Conservation (phyloP, 2,113 vertebrate species). For the Colius striatus region DNA sequence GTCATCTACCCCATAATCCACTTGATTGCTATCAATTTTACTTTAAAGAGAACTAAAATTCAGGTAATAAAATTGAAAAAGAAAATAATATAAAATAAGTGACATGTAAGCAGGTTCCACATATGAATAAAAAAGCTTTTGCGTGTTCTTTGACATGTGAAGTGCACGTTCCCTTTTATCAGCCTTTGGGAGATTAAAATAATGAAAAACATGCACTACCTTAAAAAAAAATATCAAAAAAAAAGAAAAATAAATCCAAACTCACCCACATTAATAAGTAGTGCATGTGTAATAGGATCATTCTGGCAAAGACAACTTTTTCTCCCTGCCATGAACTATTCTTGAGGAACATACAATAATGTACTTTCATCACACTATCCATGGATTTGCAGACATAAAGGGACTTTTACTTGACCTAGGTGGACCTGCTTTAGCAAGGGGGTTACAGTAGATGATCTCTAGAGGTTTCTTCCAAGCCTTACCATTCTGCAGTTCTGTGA, state of each 20-base stretch:
- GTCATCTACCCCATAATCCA: neutral
- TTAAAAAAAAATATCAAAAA: neutral
- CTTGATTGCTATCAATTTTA: conserved; percentile 49
- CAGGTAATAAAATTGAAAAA: conserved; percentile 48
- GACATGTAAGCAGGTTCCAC: conserved; percentile 24
- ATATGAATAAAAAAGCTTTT: conserved; percentile 6
- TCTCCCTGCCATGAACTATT: neutral
- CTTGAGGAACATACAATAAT: neutral
- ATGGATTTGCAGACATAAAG: neutral
- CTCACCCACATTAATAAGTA: neutral
- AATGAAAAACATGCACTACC: conserved; percentile 45
- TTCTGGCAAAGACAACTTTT: neutral
- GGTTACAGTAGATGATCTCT: too few relatives aligned
- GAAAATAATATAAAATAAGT: neutral
- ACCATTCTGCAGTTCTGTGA: too few relatives aligned
- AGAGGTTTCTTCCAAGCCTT: too few relatives aligned
- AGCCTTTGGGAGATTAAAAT: neutral
- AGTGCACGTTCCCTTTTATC: conserved; percentile 27
- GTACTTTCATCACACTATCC: neutral
- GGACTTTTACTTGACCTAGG: neutral
- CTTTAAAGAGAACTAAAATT: conserved; percentile 51
- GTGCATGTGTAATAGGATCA: neutral
- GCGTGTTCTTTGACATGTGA: conserved; percentile 17
- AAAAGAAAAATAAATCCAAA: neutral
- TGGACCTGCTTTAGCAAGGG: too few relatives aligned